A percentile compares a stretch with the other conserved stretches of the same genome.
Evolutionary conservation across 2,888 invertebrate genomes (phyloP).

Genomic region (Harpalus rubripes): DNA sequence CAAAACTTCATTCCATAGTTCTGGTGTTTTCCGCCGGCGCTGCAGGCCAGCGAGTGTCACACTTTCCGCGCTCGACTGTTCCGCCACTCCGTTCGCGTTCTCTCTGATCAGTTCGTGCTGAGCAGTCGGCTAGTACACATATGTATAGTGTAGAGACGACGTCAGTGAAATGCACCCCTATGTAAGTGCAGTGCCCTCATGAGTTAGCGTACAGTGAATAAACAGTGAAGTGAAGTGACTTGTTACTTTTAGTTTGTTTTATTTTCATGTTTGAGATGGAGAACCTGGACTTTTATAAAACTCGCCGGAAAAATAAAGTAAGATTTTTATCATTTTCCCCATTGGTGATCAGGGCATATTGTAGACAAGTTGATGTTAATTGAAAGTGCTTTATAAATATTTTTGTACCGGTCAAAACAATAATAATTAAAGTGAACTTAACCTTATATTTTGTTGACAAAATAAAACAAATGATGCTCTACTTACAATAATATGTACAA

Average conservation of each 20-base stretch:
- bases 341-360: too few species aligned
- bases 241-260: constrained; percentile 51
- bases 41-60: constrained; percentile 30
- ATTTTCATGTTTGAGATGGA: constrained; percentile 48
- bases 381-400: too few species aligned
- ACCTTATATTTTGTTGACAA: too few species aligned
- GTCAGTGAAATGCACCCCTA: constrained; percentile 37
- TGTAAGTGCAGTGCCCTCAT: constrained; percentile 30
- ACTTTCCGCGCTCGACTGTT: constrained; percentile 45
- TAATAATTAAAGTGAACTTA: too few species aligned
- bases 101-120: constrained; percentile 49
- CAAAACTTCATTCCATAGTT: constrained; percentile 54
- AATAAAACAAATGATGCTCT: too few species aligned
- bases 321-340: constrained; percentile 3
- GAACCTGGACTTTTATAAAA: constrained; percentile 55
- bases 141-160: constrained; percentile 57
- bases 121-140: constrained; percentile 61
- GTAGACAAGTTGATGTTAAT: too few species aligned
- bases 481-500: too few species aligned
- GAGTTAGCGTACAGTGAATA: constrained; percentile 16
- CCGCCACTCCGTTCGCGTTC: neutral
- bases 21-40: constrained; percentile 30
- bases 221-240: constrained; percentile 30
- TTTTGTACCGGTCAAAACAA: too few species aligned
- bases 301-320: constrained; percentile 63